A percentile compares a stretch with the other conserved stretches of the same genome.
Conservation (phyloP, 1,140 invertebrate genomes). For the Brachionus manjavacas region DNA sequence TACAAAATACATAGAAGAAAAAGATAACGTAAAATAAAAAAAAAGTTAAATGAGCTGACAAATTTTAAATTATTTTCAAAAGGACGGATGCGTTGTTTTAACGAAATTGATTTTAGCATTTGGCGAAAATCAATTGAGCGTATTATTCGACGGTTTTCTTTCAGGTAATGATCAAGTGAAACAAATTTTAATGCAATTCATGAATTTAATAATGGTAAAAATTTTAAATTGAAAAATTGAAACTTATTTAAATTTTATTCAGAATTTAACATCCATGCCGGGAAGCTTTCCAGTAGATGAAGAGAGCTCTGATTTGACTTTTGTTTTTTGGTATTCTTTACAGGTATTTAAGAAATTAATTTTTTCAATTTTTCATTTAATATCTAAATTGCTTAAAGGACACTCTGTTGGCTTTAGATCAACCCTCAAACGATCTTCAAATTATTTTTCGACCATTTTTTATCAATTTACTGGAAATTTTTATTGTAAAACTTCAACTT, state of each 20-base stretch:
- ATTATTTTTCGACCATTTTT: slow-evolving; percentile 33
- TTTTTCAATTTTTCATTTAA: neutral
- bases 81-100: slow-evolving; percentile 26
- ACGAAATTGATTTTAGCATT: slow-evolving; percentile 36
- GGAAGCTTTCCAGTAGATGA: slow-evolving; percentile 33
- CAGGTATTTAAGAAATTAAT: neutral
- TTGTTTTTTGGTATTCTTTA: slow-evolving; percentile 38
- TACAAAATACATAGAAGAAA: slow-evolving; percentile 31
- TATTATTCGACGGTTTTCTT: slow-evolving; percentile 25
- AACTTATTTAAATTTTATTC: neutral
- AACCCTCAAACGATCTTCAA: neutral
- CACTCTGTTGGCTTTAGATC: slow-evolving; percentile 21
- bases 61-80: neutral
- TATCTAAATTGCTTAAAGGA: neutral
- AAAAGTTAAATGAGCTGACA: neutral
- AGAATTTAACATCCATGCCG: slow-evolving; percentile 41
- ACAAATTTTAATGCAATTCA: slow-evolving; percentile 25
- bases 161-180: neutral
- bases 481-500: slow-evolving; percentile 35
- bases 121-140: slow-evolving; percentile 25
- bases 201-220: slow-evolving; percentile 36
- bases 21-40: slow-evolving; percentile 1
- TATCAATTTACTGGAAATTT: slow-evolving; percentile 24
- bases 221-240: neutral
- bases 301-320: slow-evolving; percentile 40